A percentile compares a stretch with the other conserved stretches of the same genome.
Evolutionary conservation across 1,140 invertebrate genomes (phyloP).

Genomic region (Campodea augens): DNA sequence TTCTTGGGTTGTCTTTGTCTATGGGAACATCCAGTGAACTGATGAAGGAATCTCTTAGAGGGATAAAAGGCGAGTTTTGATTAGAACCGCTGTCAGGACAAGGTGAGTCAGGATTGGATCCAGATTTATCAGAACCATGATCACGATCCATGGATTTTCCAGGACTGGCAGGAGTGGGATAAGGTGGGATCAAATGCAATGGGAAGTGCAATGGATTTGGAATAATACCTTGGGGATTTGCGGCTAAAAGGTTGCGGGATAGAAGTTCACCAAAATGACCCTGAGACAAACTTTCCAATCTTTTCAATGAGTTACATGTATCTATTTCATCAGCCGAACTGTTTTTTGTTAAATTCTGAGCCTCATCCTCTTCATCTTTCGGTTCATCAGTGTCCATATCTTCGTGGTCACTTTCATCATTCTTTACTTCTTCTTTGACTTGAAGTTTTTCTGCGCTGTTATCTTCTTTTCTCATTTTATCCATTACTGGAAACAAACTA

Average conservation of each 20-base stretch:
- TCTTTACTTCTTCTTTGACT: slow-evolving; percentile 9
- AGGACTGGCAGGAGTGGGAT: background rate
- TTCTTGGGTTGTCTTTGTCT: slow-evolving; percentile 60
- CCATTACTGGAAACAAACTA: no score
- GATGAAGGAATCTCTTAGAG: slow-evolving; percentile 43
- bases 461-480: background rate
- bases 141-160: slow-evolving; percentile 7
- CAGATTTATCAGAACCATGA: slow-evolving; percentile 8
- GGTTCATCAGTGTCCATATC: background rate
- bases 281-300: slow-evolving; percentile 59
- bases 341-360: slow-evolving; percentile 8
- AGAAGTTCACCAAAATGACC: slow-evolving; percentile 41
- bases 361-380: slow-evolving; percentile 8
- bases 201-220: slow-evolving; percentile 24
- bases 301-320: slow-evolving; percentile 48
- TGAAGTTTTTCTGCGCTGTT: background rate
- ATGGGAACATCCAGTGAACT: slow-evolving; percentile 61
- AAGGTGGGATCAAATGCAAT: slow-evolving; percentile 26
- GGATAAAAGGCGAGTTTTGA: no score
- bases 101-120: slow-evolving; percentile 28
- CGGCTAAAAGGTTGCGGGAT: slow-evolving; percentile 6
- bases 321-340: slow-evolving; percentile 38
- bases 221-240: slow-evolving; percentile 1
- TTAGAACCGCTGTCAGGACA: slow-evolving; percentile 35
- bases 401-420: slow-evolving; percentile 8